These are phyloP conservation scores for Megastigmus dorsalis DNA, from an alignment of 2,888 invertebrate genomes.

Conservation along the genomic window DNA sequence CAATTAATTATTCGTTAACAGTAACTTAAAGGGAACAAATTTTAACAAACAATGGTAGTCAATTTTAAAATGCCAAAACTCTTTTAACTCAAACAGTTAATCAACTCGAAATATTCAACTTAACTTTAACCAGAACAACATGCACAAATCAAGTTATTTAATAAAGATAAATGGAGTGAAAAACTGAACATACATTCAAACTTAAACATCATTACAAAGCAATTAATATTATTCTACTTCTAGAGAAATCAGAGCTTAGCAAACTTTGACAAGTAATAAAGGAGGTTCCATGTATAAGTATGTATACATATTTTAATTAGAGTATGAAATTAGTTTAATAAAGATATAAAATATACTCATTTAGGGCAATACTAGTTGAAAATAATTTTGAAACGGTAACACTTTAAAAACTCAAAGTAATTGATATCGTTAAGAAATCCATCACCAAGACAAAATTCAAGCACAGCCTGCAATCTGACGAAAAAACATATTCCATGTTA, in stretches of 20 bases:
- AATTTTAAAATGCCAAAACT: too few relatives aligned
- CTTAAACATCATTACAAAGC: slow-evolving; percentile 26
- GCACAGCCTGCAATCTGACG: slow-evolving; percentile 27
- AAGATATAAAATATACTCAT: slow-evolving; percentile 35
- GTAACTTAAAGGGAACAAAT: too few relatives aligned
- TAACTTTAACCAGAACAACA: too few relatives aligned
- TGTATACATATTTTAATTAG: slow-evolving; percentile 34
- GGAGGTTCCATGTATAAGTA: slow-evolving; percentile 70
- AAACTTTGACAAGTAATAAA: slow-evolving; percentile 74
- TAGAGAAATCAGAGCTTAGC: slow-evolving; percentile 63
- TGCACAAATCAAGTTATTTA: slow-evolving; percentile 16
- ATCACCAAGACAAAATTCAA: slow-evolving; percentile 64
- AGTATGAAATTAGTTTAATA: slow-evolving; percentile 55
- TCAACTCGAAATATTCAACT: background rate
- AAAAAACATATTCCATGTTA: slow-evolving; percentile 19
- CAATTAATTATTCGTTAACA: too few relatives aligned
- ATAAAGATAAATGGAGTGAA: slow-evolving; percentile 10
- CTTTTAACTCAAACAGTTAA: too few relatives aligned
- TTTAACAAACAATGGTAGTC: too few relatives aligned
- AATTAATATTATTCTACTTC: slow-evolving; percentile 44
- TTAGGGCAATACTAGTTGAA: background rate
- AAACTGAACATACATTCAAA: slow-evolving; percentile 24
- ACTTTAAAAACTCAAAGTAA: slow-evolving; percentile 22
- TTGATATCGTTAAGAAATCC: slow-evolving; percentile 60
- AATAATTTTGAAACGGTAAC: background rate